phyloP scores from a whole-genome alignment of 1,140 invertebrate species.

The Limonius californicus region DNA sequence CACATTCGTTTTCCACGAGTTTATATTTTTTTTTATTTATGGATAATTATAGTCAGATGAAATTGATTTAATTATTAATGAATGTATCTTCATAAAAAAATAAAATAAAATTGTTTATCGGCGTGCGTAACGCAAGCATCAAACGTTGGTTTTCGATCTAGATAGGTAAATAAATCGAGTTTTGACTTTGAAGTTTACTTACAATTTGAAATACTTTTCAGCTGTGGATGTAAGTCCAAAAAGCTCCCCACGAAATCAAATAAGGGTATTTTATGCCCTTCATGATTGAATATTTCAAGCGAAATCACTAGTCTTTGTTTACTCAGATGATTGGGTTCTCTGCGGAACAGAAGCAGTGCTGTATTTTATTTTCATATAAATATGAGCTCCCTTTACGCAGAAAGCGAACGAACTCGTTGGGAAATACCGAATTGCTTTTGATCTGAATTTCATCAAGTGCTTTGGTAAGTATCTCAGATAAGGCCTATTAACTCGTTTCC shows the following conservation, averaged over 20 bases:
- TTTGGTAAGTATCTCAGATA: neutral
- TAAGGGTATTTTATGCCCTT: neutral
- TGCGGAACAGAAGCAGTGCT: neutral
- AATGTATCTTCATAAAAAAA: too few relatives aligned
- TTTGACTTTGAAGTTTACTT: too few relatives aligned
- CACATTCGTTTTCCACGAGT: too few relatives aligned
- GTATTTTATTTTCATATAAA: slow-evolving; percentile 2
- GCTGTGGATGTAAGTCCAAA: too few relatives aligned
- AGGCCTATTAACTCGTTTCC: neutral
- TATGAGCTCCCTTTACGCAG: neutral
- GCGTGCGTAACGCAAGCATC: too few relatives aligned
- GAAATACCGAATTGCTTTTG: neutral
- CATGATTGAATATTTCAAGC: neutral
- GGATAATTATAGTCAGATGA: too few relatives aligned
- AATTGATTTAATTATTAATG: too few relatives aligned
- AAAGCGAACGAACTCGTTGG: neutral
- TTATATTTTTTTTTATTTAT: too few relatives aligned
- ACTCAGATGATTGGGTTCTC: slow-evolving; percentile 1
- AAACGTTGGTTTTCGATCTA: too few relatives aligned
- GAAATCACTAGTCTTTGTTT: slow-evolving; percentile 1
- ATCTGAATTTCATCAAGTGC: neutral
- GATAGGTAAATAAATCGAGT: too few relatives aligned
- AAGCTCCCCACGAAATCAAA: neutral
- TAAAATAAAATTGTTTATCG: too few relatives aligned
- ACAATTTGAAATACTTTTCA: too few relatives aligned